phyloP scores from a whole-genome alignment of 2,113 vertebrate species.

The Puntigrus tetrazona region DNA sequence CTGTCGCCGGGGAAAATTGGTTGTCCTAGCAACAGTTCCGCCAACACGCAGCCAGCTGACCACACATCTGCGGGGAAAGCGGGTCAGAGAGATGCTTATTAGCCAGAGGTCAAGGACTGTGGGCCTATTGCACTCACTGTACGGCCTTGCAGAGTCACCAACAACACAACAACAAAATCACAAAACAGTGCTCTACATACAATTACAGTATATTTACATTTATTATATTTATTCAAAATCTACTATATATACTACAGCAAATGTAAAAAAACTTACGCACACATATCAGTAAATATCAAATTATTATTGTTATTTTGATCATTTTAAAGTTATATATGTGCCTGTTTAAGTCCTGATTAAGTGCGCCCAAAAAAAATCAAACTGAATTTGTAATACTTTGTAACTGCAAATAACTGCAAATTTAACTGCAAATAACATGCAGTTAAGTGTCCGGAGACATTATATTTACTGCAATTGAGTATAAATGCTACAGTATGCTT shows the following conservation, averaged over 20 bases:
- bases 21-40: constrained; percentile 97
- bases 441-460: neutral
- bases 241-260: neutral
- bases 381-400: no score
- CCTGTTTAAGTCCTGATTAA: neutral
- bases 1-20: constrained; percentile 99
- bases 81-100: constrained; percentile 40
- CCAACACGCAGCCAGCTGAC: constrained; percentile 98
- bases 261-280: neutral
- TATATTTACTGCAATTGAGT: neutral
- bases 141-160: neutral
- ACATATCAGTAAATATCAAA: no score
- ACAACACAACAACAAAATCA: neutral
- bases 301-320: no score
- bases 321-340: no score
- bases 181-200: neutral
- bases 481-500: neutral
- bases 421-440: neutral
- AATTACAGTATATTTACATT: no score
- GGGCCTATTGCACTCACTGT: neutral
- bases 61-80: constrained; percentile 85
- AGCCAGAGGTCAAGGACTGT: neutral
- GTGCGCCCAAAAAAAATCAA: neutral
- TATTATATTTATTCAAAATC: no score
- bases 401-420: neutral